phyloP scores from a whole-genome alignment of 2,113 vertebrate species.

The Mesocricetus auratus region DNA sequence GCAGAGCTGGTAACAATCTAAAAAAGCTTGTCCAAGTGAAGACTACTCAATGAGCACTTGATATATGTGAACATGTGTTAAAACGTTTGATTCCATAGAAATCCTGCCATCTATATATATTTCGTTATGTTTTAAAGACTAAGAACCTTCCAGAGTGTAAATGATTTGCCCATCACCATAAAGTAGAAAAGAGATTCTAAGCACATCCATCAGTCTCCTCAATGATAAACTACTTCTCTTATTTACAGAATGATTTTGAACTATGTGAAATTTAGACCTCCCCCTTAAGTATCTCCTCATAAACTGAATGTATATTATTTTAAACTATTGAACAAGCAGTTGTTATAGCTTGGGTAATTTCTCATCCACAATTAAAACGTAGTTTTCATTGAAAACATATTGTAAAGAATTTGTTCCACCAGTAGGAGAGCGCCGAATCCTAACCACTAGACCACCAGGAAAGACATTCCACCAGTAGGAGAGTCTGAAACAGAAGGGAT shows the following conservation, averaged over 20 bases:
- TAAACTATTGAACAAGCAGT: slow-evolving; percentile 32
- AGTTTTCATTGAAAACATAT: slow-evolving; percentile 37
- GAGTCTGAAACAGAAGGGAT: background rate
- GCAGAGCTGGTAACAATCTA: background rate
- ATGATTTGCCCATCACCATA: slow-evolving; percentile 8
- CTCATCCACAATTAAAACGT: slow-evolving; percentile 24
- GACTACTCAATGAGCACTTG: slow-evolving; percentile 5
- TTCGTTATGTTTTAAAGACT: slow-evolving; percentile 10
- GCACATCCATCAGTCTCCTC: background rate
- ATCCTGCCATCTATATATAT: background rate
- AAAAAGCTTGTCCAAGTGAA: background rate
- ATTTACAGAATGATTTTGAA: slow-evolving; percentile 30
- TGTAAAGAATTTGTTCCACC: background rate
- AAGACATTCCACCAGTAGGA: background rate
- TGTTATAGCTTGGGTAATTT: slow-evolving; percentile 13
- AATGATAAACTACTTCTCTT: background rate
- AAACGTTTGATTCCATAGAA: slow-evolving; percentile 29
- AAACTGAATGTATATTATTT: slow-evolving; percentile 43
- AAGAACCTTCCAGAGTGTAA: background rate
- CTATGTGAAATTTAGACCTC: background rate
- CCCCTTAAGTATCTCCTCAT: background rate
- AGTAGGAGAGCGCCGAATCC: background rate
- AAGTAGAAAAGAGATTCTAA: background rate
- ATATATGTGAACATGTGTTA: background rate
- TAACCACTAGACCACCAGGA: too few species aligned